Evolutionary conservation across 1,140 invertebrate species (phyloP).

Genomic region (Sitophilus oryzae): DNA sequence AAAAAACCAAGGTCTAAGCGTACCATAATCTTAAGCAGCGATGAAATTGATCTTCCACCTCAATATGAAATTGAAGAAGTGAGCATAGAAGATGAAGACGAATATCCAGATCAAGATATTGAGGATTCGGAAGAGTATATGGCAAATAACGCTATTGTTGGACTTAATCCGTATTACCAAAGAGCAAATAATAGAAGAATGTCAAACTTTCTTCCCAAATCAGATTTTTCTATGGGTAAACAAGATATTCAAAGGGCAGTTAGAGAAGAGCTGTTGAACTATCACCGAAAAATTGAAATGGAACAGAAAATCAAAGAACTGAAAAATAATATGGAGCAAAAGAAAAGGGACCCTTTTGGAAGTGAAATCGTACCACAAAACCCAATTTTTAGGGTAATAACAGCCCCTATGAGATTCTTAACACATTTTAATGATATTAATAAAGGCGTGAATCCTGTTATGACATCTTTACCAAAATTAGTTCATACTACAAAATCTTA

Average conservation of each 20-base stretch:
- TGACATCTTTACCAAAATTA: conserved; percentile 26
- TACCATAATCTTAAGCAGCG: conserved; percentile 23
- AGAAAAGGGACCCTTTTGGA: neutral
- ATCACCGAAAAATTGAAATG: conserved; percentile 12
- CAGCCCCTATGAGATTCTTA: conserved; percentile 26
- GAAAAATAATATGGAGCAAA: neutral
- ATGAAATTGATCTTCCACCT: conserved; percentile 21
- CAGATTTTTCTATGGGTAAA: conserved; percentile 13
- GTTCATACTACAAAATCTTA: conserved; percentile 24
- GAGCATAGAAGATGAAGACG: conserved; percentile 12
- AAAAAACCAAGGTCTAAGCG: conserved; percentile 8
- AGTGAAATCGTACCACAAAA: conserved; percentile 12
- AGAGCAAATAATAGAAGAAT: neutral
- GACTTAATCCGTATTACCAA: neutral
- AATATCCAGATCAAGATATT: neutral
- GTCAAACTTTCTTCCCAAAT: neutral
- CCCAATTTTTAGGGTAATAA: conserved; percentile 25
- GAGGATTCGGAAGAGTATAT: conserved; percentile 1
- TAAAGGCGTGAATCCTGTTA: conserved; percentile 17
- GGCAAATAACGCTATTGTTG: conserved; percentile 4
- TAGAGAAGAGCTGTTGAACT: conserved; percentile 18
- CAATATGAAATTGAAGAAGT: conserved; percentile 18
- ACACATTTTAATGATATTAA: conserved; percentile 23
- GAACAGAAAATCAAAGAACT: conserved; percentile 17
- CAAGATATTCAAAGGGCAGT: conserved; percentile 21